phyloP scores from a whole-genome alignment of 1,140 invertebrate genomes.

The Drosophila serrata region DNA sequence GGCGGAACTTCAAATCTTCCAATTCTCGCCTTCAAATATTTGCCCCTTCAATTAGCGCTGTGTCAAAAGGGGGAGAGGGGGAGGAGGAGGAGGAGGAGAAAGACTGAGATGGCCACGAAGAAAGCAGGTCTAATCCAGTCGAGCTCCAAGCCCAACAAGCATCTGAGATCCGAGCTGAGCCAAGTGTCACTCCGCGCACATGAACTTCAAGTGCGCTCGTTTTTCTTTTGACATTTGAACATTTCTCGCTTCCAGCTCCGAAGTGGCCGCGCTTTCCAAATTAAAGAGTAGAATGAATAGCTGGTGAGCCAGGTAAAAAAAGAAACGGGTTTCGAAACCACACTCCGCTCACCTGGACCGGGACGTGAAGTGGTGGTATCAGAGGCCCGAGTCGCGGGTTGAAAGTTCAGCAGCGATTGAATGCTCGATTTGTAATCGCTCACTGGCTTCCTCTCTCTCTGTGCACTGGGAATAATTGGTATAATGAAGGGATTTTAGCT shows the following conservation, averaged over 20 bases:
- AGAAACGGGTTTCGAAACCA: conserved; percentile 47
- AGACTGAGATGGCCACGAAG: conserved; percentile 23
- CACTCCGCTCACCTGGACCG: conserved; percentile 11
- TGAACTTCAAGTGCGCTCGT: conserved; percentile 80
- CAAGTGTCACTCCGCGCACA: conserved; percentile 67
- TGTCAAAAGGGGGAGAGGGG: conserved; percentile 59
- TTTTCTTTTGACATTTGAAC: conserved; percentile 79
- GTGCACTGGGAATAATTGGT: not conserved
- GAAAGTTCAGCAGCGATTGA: conserved; percentile 79
- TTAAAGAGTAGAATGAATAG: conserved; percentile 78
- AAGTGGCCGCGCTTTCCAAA: conserved; percentile 63
- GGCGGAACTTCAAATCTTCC: conserved; percentile 48
- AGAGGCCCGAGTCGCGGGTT: conserved; percentile 44
- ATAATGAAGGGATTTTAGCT: not conserved
- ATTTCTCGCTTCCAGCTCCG: conserved; percentile 48
- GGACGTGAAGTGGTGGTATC: conserved; percentile 30
- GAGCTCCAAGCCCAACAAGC: conserved; percentile 22
- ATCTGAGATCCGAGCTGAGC: conserved; percentile 23
- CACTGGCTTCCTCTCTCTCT: conserved; percentile 30
- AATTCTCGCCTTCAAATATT: conserved; percentile 65
- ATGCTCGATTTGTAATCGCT: conserved; percentile 77
- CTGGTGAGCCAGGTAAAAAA: conserved; percentile 38
- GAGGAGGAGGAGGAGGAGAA: conserved; percentile 18
- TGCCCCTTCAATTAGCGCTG: conserved; percentile 72
- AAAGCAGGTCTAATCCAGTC: conserved; percentile 34